These are phyloP conservation scores for Enteromius paludinosus DNA, from an alignment of 2,797 vertebrate genomes.

Conservation along the genomic window DNA sequence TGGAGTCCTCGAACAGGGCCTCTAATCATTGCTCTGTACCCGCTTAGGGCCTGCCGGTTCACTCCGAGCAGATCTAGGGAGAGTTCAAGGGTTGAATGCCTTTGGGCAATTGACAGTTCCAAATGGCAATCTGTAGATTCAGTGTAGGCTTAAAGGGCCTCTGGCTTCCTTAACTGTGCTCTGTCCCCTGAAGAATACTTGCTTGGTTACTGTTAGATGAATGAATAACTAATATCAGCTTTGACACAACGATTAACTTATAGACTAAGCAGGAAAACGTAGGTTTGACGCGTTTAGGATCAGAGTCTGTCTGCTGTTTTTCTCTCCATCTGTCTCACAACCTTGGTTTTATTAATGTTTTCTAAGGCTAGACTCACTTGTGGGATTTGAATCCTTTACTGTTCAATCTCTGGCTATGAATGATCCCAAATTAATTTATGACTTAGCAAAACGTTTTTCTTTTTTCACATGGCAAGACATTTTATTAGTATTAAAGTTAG, in stretches of 20 bases:
- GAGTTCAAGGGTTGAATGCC: slow-evolving; percentile 51
- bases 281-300: not conserved
- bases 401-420: not conserved
- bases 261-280: not conserved
- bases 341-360: slow-evolving; percentile 8
- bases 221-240: not conserved
- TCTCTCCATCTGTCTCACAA: not conserved
- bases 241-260: not conserved
- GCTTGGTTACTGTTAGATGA: slow-evolving; percentile 32
- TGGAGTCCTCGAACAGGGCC: slow-evolving; percentile 20
- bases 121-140: slow-evolving; percentile 33
- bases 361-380: not conserved
- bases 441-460: not conserved
- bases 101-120: slow-evolving; percentile 29
- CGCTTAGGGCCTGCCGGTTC: slow-evolving; percentile 12
- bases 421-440: not conserved
- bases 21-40: slow-evolving; percentile 42
- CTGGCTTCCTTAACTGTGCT: slow-evolving; percentile 15
- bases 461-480: not conserved
- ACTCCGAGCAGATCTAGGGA: slow-evolving; percentile 25
- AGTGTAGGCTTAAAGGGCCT: slow-evolving; percentile 4
- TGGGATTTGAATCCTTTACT: not conserved
- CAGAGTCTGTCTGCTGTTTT: not conserved
- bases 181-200: not conserved
- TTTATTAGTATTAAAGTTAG: not conserved